phyloP scores from a whole-genome alignment of 2,113 vertebrate genomes.

The Perccottus glenii region DNA sequence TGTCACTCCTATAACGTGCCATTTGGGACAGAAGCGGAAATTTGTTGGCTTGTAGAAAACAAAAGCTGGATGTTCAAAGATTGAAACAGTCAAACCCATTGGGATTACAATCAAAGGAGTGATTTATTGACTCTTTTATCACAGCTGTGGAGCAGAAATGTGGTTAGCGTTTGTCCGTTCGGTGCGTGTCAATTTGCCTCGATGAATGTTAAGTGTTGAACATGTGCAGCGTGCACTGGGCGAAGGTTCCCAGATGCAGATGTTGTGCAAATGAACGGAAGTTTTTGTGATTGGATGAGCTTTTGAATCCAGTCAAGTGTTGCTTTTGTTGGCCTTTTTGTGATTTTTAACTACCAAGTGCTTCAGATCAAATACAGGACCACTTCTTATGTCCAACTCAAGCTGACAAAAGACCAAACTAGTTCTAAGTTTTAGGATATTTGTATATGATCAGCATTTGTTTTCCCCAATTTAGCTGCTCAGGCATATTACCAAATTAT shows the following conservation, averaged over 20 bases:
- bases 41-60: constrained; percentile 36
- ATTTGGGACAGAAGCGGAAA: constrained; percentile 32
- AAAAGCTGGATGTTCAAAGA: constrained; percentile 43
- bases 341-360: background rate
- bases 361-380: background rate
- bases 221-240: constrained; percentile 21
- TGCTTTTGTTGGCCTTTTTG: background rate
- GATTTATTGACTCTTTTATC: constrained; percentile 52
- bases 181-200: too few species aligned
- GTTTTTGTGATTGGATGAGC: constrained; percentile 25
- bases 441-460: too few species aligned
- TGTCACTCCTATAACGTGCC: background rate
- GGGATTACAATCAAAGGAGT: constrained; percentile 50
- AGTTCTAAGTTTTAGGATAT: too few species aligned
- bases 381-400: too few species aligned
- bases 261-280: constrained; percentile 24
- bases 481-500: too few species aligned
- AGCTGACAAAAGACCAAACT: too few species aligned
- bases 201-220: constrained; percentile 25
- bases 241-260: constrained; percentile 52
- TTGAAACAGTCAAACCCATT: constrained; percentile 41
- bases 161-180: constrained; percentile 52
- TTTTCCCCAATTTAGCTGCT: too few species aligned
- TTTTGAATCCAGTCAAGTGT: background rate
- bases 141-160: constrained; percentile 67